Evolutionary conservation across 1,140 invertebrate genomes (phyloP), one percentile per base, ranked within the genome.

Genomic region (Neomicropteryx cornuta): DNA sequence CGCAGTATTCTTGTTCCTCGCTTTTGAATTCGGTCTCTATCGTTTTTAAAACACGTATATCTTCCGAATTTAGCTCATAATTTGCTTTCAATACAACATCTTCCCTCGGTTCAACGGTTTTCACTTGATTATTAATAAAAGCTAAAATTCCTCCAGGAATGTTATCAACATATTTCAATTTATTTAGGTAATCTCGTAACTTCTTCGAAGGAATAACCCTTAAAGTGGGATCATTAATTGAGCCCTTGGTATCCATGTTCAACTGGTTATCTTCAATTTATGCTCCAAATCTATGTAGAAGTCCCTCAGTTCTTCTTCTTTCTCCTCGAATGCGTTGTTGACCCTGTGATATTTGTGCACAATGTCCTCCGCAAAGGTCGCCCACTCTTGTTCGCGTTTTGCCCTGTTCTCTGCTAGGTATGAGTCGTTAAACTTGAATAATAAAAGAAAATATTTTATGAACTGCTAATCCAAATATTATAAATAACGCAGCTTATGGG

Each of bases 321-420:
- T 85, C 51, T 82, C 75, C 48, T 76, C 71, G 66, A 86, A 87
- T 18, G 79, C 77, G 51, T 77, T 73, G 51, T 87, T 81, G 44
- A 88, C 77, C 55, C 76, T 72, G 44, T 71, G 60, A 58, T 79
- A 85, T 44, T 78, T 80, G 47, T 77, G 69, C 46, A 75, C 76
- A 60, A 87, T 79, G 66, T 83, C 78, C 69, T 78, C 77, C 51
- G 83, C 73, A 52, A 87, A 86, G 42, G 71, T 67, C 43, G 79
- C 70, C 77, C 79, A 85, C 53, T 81, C 75, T 31, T 62, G 52
- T 60, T 77, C 71, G 27, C 83, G 68, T 34, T 63, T 57, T 44
- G 68, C 68, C 56, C 73, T 61, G 39, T 75, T 77, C 43, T 71
- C 54, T 46, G 67, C 52, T 40, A 80, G 52, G 34, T 68, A 58